phyloP scores from a whole-genome alignment of 2,888 invertebrate species.

The Acholoe squamosa region DNA sequence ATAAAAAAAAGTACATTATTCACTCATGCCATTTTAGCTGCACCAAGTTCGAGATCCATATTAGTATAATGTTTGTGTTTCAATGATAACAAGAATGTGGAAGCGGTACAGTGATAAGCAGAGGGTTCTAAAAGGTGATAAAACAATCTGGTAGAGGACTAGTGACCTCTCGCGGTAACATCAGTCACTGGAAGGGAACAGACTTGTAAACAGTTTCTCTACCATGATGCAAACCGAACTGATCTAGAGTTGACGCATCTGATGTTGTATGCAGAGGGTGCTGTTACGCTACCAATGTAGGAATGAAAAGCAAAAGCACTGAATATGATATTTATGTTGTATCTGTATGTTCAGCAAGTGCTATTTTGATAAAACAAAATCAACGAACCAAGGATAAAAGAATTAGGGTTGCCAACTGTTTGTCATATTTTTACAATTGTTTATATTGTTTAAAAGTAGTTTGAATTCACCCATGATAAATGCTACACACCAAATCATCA shows the following conservation, averaged over 20 bases:
- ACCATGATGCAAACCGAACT: slow-evolving; percentile 2
- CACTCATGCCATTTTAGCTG: slow-evolving; percentile 61
- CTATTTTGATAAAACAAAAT: neutral
- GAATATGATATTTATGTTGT: neutral
- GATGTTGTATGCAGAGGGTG: slow-evolving; percentile 32
- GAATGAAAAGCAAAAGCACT: no score
- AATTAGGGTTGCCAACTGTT: slow-evolving; percentile 38
- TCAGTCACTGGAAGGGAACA: slow-evolving; percentile 40
- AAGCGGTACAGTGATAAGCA: slow-evolving; percentile 15
- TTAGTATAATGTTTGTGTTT: neutral
- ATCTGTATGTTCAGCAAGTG: neutral
- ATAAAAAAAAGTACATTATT: neutral
- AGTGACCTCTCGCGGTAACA: neutral
- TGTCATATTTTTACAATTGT: neutral
- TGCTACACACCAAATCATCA: neutral
- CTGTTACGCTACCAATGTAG: neutral
- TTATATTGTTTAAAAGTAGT: neutral
- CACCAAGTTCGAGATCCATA: slow-evolving; percentile 4
- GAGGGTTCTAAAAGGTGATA: neutral
- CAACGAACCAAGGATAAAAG: neutral
- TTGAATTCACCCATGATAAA: neutral
- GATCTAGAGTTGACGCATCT: neutral
- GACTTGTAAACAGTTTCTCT: slow-evolving; percentile 5
- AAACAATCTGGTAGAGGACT: neutral
- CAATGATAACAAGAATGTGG: slow-evolving; percentile 21